Conservation (phyloP, 2,888 invertebrate genomes). For the Prosapia bicincta region DNA sequence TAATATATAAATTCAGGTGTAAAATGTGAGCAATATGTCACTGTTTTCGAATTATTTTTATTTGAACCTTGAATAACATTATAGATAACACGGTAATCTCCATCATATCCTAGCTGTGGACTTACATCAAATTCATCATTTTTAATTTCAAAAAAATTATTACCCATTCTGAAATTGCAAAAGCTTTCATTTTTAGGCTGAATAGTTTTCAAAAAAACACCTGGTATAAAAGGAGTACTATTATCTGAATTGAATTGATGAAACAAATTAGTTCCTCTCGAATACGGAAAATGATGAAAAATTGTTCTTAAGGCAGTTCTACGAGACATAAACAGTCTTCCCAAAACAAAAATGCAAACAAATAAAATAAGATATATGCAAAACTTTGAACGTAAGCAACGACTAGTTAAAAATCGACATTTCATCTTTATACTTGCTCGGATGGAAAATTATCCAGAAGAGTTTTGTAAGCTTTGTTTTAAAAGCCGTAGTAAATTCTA, state of each 20-base stretch:
- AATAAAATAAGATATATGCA: slow-evolving; percentile 31
- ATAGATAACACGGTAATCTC: slow-evolving; percentile 60
- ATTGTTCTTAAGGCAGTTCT: slow-evolving; percentile 27
- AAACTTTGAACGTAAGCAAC: slow-evolving; percentile 31
- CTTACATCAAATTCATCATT: slow-evolving; percentile 50
- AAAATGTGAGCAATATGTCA: slow-evolving; percentile 69
- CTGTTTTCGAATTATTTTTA: slow-evolving; percentile 42
- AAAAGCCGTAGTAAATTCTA: not conserved
- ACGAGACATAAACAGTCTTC: slow-evolving; percentile 31
- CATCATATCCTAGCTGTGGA: slow-evolving; percentile 57
- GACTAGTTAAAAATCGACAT: slow-evolving; percentile 30
- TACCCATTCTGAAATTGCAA: slow-evolving; percentile 60
- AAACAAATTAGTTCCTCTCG: slow-evolving; percentile 21
- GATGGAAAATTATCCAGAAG: not conserved
- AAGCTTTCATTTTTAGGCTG: slow-evolving; percentile 50
- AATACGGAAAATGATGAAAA: slow-evolving; percentile 28
- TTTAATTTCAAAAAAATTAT: slow-evolving; percentile 52
- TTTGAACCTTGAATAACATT: slow-evolving; percentile 49
- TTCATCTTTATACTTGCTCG: slow-evolving; percentile 25
- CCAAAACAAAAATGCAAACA: slow-evolving; percentile 30
- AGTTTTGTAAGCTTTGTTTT: not conserved
- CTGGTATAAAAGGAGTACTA: slow-evolving; percentile 38
- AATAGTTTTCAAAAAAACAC: slow-evolving; percentile 41
- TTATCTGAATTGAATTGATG: slow-evolving; percentile 6
- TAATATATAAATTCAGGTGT: slow-evolving; percentile 68